Evolutionary conservation across 2,888 invertebrate genomes (phyloP).

Genomic region (Pardosa pseudoannulata): DNA sequence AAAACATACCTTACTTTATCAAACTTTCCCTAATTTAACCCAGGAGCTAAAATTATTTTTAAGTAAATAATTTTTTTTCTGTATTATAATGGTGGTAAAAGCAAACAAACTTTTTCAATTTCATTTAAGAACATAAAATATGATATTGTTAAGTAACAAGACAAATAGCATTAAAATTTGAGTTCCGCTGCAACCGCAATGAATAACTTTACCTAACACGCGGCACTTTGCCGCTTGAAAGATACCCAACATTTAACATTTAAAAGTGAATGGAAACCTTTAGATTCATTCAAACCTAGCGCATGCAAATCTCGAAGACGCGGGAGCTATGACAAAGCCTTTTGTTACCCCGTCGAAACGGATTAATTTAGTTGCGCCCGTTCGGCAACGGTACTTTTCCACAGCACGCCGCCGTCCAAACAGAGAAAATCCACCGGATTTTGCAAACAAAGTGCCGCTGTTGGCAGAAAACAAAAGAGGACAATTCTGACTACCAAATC

Average conservation of each 20-base stretch:
- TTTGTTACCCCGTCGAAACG: background rate
- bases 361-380: background rate
- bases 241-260: background rate
- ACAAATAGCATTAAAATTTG: no score
- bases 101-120: no score
- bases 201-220: background rate
- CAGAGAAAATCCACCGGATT: slow-evolving; percentile 1
- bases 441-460: background rate
- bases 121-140: no score
- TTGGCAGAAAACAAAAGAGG: background rate
- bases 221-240: background rate
- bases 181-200: no score
- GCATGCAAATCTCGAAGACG: slow-evolving; percentile 1
- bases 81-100: no score
- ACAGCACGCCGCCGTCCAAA: background rate
- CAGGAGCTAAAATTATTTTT: no score
- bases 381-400: background rate
- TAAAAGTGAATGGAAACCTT: background rate
- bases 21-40: no score
- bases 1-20: no score
- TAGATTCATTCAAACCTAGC: background rate
- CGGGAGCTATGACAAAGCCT: background rate
- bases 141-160: no score
- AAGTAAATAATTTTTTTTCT: no score
- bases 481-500: background rate